Evolutionary conservation across 2,797 vertebrate genomes (phyloP), one percentile per base, ranked within the genome.

Genomic region (Acipenser oxyrinchus): DNA sequence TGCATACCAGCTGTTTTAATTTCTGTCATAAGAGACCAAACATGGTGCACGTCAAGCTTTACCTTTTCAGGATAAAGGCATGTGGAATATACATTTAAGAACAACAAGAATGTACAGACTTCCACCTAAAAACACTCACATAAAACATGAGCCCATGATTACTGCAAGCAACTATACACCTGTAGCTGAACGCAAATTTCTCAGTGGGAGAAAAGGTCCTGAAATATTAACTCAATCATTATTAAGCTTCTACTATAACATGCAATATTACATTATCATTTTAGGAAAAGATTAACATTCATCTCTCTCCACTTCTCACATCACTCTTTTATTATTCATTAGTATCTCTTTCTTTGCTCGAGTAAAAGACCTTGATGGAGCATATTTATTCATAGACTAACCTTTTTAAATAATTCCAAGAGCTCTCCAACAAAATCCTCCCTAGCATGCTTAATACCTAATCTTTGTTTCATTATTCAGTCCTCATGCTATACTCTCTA

Each of bases 371-470:
- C 92, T 95, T 94, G 93, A 95, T 95, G 92, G 93, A 91, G 83
- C 85, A 95, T 97, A 93, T 96, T 96, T 98, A 98, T 98, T 98
- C 94, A 97, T 97, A 93, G 91, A 86, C 89, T 95, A 96, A 96
- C 94, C 94, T 96, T 95, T 97, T 94, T 93, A 93, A 96, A 96
- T 96, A 95, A 95, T 96, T 95, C 92, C 87, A 92, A 93, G 92
- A 95, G 92, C 91, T 92, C 91, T 93, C 86, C 86, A 91, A 90
- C 91, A 87, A 92, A 89, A 92, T 88, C 92, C 90, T 93, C 93
- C 86, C 89, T 89, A 88, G 93, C 91, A 95, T 96, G 88, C 90
- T 86, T 92, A 95, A 93, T 92, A 89, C 90, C 88, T 91, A n/a
- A 83, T 90, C 92, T 93, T 91, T 92, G 89, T 94, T 95, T 94